phyloP scores from a whole-genome alignment of 2,113 vertebrate genomes.

The Pseudopodoces humilis region DNA sequence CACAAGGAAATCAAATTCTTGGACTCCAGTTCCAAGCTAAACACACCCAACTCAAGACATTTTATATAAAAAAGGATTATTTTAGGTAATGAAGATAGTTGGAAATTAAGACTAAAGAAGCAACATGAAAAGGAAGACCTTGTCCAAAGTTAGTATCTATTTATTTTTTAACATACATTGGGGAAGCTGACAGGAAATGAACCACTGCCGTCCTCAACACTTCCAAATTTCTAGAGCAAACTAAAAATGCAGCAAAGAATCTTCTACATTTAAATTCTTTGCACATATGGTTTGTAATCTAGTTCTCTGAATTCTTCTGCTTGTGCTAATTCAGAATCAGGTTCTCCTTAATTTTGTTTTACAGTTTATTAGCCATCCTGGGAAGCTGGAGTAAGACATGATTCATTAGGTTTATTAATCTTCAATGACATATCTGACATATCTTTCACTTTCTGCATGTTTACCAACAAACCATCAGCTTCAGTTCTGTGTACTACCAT shows the following conservation, averaged over 20 bases:
- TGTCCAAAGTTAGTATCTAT: neutral
- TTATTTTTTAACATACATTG: neutral
- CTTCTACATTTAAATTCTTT: neutral
- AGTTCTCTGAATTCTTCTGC: neutral
- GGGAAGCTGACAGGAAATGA: neutral
- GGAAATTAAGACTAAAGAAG: neutral
- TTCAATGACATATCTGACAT: neutral
- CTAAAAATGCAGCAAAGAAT: neutral
- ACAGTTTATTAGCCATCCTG: neutral
- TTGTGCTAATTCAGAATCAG: neutral
- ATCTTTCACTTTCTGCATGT: neutral
- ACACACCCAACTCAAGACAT: neutral
- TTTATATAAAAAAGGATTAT: neutral
- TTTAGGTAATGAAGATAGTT: neutral
- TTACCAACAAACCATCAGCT: neutral
- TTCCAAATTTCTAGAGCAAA: neutral
- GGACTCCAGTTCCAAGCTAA: neutral
- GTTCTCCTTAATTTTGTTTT: neutral
- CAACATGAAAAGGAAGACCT: neutral
- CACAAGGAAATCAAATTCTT: neutral
- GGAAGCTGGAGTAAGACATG: neutral
- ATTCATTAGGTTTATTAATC: neutral
- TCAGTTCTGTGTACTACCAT: neutral
- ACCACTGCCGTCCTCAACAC: neutral
- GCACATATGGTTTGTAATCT: neutral